Evolutionary conservation across 2,888 invertebrate genomes (phyloP).

Genomic region (Orthosia incerta): DNA sequence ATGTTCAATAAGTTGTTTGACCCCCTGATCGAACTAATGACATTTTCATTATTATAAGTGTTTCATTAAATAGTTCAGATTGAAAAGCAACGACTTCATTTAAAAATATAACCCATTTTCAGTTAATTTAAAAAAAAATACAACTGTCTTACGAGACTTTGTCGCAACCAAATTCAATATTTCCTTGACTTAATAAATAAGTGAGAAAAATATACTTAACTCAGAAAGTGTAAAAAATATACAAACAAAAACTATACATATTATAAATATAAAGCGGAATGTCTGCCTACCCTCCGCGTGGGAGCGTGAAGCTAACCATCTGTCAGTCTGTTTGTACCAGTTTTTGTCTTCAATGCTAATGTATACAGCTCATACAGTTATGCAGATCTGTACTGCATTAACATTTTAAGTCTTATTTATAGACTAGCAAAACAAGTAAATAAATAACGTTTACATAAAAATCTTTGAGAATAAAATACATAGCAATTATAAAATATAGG

Average conservation of each 20-base stretch:
- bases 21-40: not conserved
- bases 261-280: constrained; percentile 10
- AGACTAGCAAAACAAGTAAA: constrained; percentile 33
- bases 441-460: constrained; percentile 47
- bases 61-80: not conserved
- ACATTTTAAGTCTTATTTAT: constrained; percentile 53
- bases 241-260: not conserved
- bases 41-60: too few species aligned
- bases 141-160: not conserved
- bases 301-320: constrained; percentile 58
- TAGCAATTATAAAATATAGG: constrained; percentile 13
- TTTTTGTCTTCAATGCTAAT: constrained; percentile 57
- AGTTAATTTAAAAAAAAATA: not conserved
- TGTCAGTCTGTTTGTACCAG: constrained; percentile 36
- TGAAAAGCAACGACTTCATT: not conserved
- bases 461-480: constrained; percentile 28
- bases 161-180: not conserved
- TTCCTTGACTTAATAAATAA: not conserved
- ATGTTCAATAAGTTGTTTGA: not conserved
- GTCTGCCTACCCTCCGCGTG: constrained; percentile 45
- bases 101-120: not conserved
- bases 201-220: not conserved
- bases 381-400: constrained; percentile 47
- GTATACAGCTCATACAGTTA: constrained; percentile 33
- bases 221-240: not conserved